Percentiles rank a stretch among this genome's conserved stretches.
Conservation (phyloP, 2,888 invertebrate species). For the Ramazzottius varieornatus region DNA sequence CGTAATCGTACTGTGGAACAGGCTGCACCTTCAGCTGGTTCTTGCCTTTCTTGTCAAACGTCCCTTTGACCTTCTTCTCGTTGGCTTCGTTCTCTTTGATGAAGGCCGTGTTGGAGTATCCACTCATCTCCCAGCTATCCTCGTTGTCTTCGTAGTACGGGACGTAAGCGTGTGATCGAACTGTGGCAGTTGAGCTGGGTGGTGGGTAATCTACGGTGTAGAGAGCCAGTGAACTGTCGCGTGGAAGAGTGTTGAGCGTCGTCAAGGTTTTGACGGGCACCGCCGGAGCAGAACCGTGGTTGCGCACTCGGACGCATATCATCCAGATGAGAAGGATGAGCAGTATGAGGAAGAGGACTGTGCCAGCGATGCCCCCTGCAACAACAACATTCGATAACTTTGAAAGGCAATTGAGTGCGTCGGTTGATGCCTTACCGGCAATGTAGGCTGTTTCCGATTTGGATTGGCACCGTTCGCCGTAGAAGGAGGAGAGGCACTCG, state of each 20-base stretch:
- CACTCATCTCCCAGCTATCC: not conserved
- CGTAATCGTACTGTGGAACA: not conserved
- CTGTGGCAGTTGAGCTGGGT: not conserved
- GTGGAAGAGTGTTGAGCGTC: not conserved
- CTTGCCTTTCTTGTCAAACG: not conserved
- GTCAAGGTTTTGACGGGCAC: not conserved
- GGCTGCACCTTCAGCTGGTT: not conserved
- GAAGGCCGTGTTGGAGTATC: not conserved
- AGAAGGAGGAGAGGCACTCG: conserved; percentile 68
- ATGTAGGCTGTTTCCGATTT: conserved; percentile 33
- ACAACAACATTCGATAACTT: no score
- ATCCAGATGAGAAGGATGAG: conserved; percentile 79
- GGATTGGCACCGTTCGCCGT: conserved; percentile 58
- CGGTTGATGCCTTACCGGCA: no score
- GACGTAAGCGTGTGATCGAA: not conserved
- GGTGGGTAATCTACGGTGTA: not conserved
- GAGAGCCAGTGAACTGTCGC: not conserved
- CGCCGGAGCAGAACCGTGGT: not conserved
- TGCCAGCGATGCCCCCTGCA: conserved; percentile 70
- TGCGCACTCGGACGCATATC: conserved; percentile 54
- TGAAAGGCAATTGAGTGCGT: no score
- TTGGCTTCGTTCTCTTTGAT: not conserved
- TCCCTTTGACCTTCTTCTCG: not conserved
- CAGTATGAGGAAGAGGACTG: conserved; percentile 73
- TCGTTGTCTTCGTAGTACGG: not conserved